Evolutionary conservation across 2,113 vertebrate species (phyloP).

Genomic region (Lepus americanus): DNA sequence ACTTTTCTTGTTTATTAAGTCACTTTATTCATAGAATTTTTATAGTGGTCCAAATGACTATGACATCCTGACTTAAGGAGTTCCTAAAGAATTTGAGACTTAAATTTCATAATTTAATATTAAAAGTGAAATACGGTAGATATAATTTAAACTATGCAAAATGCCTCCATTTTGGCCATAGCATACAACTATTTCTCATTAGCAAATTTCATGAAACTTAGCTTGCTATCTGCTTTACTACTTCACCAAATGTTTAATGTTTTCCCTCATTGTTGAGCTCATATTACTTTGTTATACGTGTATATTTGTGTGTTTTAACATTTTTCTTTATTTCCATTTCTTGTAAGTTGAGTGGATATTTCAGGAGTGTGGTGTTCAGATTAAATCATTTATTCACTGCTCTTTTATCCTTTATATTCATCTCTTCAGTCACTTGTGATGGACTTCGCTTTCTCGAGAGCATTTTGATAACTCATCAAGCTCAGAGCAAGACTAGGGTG

Average conservation of each 20-base stretch:
- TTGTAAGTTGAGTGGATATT: neutral
- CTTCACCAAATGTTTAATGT: constrained; percentile 1
- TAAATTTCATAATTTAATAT: neutral
- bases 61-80: neutral
- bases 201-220: neutral
- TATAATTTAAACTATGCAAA: neutral
- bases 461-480: constrained; percentile 31
- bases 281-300: neutral
- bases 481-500: neutral
- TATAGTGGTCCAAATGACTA: neutral
- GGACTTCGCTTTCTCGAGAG: constrained; percentile 37
- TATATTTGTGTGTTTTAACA: neutral
- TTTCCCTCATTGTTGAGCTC: neutral
- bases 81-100: neutral
- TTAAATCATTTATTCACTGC: constrained; percentile 50
- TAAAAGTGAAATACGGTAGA: neutral
- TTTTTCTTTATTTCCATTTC: neutral
- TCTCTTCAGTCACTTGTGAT: constrained; percentile 47
- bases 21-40: neutral
- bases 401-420: neutral
- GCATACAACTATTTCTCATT: neutral
- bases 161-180: neutral
- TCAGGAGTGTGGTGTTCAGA: neutral
- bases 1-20: neutral
- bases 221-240: neutral